These are phyloP conservation scores for Pyrrhosoma nymphula DNA, from an alignment of 2,888 invertebrate species.

Conservation along the genomic window DNA sequence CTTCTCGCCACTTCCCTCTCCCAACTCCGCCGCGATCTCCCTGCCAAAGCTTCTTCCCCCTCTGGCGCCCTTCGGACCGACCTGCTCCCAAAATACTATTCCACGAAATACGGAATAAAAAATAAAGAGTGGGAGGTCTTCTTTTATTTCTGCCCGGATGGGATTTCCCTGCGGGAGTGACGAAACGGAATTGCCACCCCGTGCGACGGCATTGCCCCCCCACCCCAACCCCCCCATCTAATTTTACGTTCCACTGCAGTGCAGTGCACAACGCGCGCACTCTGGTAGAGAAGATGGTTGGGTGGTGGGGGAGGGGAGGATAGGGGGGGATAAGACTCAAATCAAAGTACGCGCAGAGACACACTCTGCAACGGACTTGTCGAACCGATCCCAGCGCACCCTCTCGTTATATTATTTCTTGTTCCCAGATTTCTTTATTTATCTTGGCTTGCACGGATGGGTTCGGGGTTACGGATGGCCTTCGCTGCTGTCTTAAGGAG, in stretches of 20 bases:
- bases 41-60: neutral
- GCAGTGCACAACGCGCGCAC: neutral
- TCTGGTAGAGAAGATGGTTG: no score
- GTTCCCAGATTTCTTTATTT: neutral
- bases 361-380: neutral
- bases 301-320: no score
- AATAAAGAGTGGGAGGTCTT: neutral
- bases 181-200: neutral
- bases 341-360: no score
- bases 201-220: no score
- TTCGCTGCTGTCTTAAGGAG: neutral
- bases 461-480: neutral
- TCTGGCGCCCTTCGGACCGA: neutral
- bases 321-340: no score
- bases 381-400: slow-evolving; percentile 9
- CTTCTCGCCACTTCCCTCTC: neutral
- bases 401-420: neutral
- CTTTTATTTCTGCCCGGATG: neutral
- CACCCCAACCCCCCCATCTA: neutral
- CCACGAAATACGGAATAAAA: slow-evolving; percentile 12
- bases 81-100: slow-evolving; percentile 35
- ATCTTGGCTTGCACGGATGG: neutral
- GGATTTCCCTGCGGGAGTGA: slow-evolving; percentile 34
- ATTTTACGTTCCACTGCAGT: neutral
- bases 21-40: neutral